phyloP scores from a whole-genome alignment of 1,140 invertebrate species.

The Heliconius congener region DNA sequence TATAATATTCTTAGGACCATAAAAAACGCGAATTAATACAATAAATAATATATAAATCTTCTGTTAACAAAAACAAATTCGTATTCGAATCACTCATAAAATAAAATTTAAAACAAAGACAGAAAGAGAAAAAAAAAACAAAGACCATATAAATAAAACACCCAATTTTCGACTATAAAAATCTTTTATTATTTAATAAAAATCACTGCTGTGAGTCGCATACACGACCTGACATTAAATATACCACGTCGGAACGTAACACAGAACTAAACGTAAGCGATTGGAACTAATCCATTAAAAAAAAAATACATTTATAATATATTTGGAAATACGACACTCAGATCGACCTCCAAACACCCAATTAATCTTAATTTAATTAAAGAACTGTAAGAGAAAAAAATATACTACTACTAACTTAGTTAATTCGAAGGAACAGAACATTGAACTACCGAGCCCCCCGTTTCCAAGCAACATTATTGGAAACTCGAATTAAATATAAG shows the following conservation, averaged over 20 bases:
- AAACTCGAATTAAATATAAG: background rate
- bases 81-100: too few species aligned
- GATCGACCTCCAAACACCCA: constrained; percentile 26
- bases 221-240: constrained; percentile 58
- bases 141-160: constrained; percentile 53
- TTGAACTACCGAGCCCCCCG: background rate
- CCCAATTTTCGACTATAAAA: constrained; percentile 68
- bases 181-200: constrained; percentile 77
- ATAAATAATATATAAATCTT: too few species aligned
- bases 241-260: constrained; percentile 25
- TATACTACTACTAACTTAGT: background rate
- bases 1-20: too few species aligned
- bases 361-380: background rate
- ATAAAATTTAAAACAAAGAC: too few species aligned
- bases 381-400: background rate
- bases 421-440: background rate
- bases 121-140: background rate
- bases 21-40: too few species aligned
- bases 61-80: too few species aligned
- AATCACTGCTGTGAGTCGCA: constrained; percentile 71
- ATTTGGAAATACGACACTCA: constrained; percentile 34
- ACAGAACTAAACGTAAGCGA: constrained; percentile 65
- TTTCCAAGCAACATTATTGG: constrained; percentile 5
- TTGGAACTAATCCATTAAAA: constrained; percentile 60
- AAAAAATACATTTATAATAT: constrained; percentile 59